Evolutionary conservation across 1,140 invertebrate species (phyloP).

Genomic region (Sminthurinus signatus): DNA sequence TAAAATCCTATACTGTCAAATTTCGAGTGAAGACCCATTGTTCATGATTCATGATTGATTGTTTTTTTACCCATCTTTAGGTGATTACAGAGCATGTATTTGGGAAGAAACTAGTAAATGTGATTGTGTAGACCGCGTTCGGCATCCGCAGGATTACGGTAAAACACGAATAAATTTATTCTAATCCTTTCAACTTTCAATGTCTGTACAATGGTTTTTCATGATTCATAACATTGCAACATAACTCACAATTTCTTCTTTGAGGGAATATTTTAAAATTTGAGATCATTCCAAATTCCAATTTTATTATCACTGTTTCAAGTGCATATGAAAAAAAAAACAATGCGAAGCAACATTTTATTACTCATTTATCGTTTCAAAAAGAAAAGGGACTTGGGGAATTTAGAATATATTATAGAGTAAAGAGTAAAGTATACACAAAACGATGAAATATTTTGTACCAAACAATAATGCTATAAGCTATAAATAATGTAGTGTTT

Average conservation of each 20-base stretch:
- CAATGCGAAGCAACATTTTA: no score
- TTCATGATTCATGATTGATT: no score
- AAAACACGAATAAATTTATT: background rate
- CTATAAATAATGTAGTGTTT: no score
- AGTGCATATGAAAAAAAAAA: background rate
- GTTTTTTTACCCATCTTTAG: no score
- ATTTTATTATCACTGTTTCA: background rate
- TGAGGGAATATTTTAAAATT: background rate
- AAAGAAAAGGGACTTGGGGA: no score
- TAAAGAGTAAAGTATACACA: no score
- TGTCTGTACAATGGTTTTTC: background rate
- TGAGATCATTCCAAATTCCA: background rate
- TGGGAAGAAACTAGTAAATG: background rate
- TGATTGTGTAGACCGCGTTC: background rate
- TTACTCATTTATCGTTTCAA: no score
- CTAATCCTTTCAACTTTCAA: background rate
- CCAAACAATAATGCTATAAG: no score
- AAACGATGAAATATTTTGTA: no score
- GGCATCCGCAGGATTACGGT: background rate
- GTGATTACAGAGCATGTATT: background rate
- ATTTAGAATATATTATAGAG: no score
- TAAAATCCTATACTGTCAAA: no score
- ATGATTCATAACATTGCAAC: background rate
- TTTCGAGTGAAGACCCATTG: no score
- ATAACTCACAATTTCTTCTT: background rate